Evolutionary conservation across 2,888 invertebrate genomes (phyloP).

Genomic region (Chaetogeoica ovagalla): DNA sequence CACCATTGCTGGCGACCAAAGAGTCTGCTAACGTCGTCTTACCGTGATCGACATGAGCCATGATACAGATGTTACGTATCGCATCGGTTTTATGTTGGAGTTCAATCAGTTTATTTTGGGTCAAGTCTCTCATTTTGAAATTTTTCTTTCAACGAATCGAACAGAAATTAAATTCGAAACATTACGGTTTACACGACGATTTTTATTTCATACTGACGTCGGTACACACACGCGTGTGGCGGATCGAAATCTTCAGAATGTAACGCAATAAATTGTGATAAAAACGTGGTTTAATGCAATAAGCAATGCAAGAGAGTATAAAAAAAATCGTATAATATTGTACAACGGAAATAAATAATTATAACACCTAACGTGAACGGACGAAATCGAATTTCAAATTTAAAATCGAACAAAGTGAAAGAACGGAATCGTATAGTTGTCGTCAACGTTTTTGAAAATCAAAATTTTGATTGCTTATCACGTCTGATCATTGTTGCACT

Average conservation of each 20-base stretch:
- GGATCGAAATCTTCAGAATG: background rate
- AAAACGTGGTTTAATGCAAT: background rate
- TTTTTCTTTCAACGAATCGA: background rate
- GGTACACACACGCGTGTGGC: background rate
- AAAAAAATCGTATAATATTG: background rate
- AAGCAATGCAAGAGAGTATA: background rate
- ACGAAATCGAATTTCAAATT: background rate
- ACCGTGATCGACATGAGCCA: conserved; percentile 98
- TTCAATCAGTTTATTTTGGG: conserved; percentile 61
- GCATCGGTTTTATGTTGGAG: conserved; percentile 71
- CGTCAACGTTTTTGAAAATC: background rate
- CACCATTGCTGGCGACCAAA: conserved; percentile 90
- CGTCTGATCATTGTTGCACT: background rate
- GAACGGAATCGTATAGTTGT: background rate
- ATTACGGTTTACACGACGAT: background rate
- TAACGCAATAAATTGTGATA: conserved; percentile 1
- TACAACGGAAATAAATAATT: background rate
- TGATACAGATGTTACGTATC: conserved; percentile 91
- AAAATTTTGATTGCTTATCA: background rate
- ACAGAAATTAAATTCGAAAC: background rate
- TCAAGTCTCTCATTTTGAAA: conserved; percentile 65
- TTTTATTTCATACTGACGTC: background rate
- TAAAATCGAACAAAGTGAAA: background rate
- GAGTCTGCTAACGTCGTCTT: conserved; percentile 96
- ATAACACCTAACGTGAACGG: background rate